phyloP scores from a whole-genome alignment of 2,113 vertebrate species.

The Halichoerus grypus region DNA sequence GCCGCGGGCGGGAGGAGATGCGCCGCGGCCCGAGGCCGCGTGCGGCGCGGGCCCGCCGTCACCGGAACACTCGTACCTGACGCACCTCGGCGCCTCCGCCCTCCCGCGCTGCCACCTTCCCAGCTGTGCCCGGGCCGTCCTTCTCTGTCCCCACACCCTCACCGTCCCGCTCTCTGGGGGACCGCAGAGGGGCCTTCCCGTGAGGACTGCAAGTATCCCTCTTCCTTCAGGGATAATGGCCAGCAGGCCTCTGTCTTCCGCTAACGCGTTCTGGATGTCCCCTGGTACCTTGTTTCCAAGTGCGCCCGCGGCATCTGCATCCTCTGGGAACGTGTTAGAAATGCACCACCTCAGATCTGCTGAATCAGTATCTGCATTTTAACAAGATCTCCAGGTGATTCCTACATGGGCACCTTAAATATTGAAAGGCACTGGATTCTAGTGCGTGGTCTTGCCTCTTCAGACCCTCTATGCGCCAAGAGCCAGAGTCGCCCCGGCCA shows the following conservation, averaged over 20 bases:
- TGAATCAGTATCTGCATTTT: background rate
- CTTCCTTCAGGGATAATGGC: background rate
- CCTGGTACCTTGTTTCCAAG: background rate
- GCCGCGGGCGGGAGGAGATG: background rate
- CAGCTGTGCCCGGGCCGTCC: background rate
- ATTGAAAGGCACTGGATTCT: background rate
- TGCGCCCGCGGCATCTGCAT: background rate
- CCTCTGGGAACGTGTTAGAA: background rate
- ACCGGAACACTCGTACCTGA: background rate
- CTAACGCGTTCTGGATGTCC: background rate
- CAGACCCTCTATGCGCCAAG: background rate
- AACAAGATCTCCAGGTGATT: background rate
- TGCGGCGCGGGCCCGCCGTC: background rate
- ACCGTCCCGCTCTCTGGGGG: too few species aligned
- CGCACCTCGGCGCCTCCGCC: background rate
- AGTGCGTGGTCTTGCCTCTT: background rate
- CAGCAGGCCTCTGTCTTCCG: background rate
- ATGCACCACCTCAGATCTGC: background rate
- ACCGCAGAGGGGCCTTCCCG: background rate
- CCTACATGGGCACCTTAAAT: background rate
- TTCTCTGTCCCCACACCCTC: background rate
- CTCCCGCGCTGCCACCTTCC: rapidly evolving
- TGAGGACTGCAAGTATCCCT: background rate
- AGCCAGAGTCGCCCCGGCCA: background rate
- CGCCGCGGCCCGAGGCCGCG: background rate